Evolutionary conservation across 2,888 invertebrate genomes (phyloP), one percentile per base, ranked within the genome.

Genomic region (Oscheius sp.): DNA sequence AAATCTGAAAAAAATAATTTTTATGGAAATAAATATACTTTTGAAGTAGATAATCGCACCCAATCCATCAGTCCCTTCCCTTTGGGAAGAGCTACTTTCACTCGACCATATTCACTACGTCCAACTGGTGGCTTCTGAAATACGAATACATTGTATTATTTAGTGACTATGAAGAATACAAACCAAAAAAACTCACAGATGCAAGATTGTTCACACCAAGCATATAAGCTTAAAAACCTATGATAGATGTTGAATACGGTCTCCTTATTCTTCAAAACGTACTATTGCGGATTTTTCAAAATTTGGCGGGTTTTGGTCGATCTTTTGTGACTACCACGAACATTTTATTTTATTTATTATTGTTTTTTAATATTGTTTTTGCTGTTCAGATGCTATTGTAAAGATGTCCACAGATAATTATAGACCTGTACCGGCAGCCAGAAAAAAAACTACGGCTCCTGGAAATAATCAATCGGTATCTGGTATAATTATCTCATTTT

Each of bases 31-130:
- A 3, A 17, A 33, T 47, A 5, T 14, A 74, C 76, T 63, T 78
- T 76, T 17, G 70, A 64, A 17, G 72, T 47, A 1, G 82, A 76
- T 9, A 82, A 67, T 54, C 74, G 70, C 22, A 84, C 73, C 84
- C 84, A 84, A 47, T 83, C 82, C 73, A 82, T 74, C 9, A 83
- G 71, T 14, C 80, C 80, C 69, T 78, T 83, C n/a, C 84, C 84
- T 12, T 75, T 76, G 26, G 76, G 77, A 45, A 84, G 68, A 6
- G 78, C 78, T 14, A 84, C 84, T 67, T 83, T 85, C 17, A 77
- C 75, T 20, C 81, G 72, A 4, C 81, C 80, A 74, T 79, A 78
- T 70, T 83, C 83, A 54, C 79, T 74, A 61, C 80, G 64, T 30
- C 80, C 80, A 3, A 73, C 71, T 6, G 75, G 62, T 1, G 74